Conservation (phyloP, 2,797 vertebrate genomes). For the Eurystomus glaucurus region DNA sequence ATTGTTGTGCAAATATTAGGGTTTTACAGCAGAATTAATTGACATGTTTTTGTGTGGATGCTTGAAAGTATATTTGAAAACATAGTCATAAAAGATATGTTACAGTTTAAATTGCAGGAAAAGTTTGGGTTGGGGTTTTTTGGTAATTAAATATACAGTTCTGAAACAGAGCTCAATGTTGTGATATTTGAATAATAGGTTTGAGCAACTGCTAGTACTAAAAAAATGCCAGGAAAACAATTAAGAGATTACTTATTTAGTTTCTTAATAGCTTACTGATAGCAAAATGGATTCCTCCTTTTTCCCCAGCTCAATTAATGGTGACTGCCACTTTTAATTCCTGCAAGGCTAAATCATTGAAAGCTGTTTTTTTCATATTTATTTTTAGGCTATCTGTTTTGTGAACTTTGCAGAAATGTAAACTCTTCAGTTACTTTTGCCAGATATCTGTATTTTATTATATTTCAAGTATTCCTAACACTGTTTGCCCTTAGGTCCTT, state of each 20-base stretch:
- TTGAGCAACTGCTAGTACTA: neutral
- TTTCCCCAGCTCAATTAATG: fast-evolving
- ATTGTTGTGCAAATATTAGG: neutral
- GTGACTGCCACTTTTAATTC: neutral
- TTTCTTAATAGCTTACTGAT: neutral
- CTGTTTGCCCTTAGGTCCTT: neutral
- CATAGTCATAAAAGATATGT: neutral
- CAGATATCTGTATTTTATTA: neutral
- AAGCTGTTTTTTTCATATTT: neutral
- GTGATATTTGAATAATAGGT: neutral
- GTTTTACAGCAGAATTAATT: neutral
- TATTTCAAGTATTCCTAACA: neutral
- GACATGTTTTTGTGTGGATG: neutral
- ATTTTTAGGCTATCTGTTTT: neutral
- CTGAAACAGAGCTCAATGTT: neutral
- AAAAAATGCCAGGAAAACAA: neutral
- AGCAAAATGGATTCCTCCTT: neutral
- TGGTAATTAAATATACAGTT: neutral
- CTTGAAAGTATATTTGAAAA: neutral
- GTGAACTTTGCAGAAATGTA: neutral
- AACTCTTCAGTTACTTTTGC: neutral
- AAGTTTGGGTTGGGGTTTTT: neutral
- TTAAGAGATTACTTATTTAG: neutral
- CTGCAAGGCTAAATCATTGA: neutral
- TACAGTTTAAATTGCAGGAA: neutral